A percentile compares a stretch with the other conserved stretches of the same genome.
Evolutionary conservation across 2,113 vertebrate genomes (phyloP).

Genomic region (Upupa epops): DNA sequence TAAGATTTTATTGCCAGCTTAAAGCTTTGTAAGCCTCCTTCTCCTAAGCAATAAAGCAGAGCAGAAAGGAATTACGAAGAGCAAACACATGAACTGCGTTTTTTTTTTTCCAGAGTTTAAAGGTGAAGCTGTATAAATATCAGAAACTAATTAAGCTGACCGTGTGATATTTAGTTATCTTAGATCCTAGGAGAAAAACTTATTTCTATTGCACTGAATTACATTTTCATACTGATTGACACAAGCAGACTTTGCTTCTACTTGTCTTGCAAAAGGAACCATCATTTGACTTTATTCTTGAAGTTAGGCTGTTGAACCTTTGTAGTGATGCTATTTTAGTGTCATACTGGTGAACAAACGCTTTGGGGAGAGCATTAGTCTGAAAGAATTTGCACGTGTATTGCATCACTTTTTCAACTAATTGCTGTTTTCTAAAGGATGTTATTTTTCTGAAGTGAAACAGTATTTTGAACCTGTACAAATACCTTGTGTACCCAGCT

Average conservation of each 20-base stretch:
- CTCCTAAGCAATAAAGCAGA: neutral
- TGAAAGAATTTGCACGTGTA: slow-evolving; percentile 3
- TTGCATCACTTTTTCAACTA: neutral
- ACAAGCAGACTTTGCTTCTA: slow-evolving; percentile 52
- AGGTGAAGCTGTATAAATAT: slow-evolving; percentile 71
- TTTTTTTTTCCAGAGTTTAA: slow-evolving; percentile 51
- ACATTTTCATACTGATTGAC: slow-evolving; percentile 75
- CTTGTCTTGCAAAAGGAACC: slow-evolving; percentile 27
- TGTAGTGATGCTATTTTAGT: slow-evolving; percentile 41
- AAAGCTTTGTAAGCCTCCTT: neutral
- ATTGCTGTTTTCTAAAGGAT: neutral
- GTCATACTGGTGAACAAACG: slow-evolving; percentile 49
- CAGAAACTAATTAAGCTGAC: slow-evolving; percentile 74
- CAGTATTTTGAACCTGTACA: neutral
- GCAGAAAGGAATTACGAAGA: slow-evolving; percentile 30
- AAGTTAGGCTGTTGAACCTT: neutral
- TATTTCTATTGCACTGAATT: slow-evolving; percentile 71
- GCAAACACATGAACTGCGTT: slow-evolving; percentile 44
- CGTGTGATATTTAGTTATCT: slow-evolving; percentile 72
- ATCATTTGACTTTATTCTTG: neutral
- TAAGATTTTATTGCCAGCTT: neutral
- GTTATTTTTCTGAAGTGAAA: neutral
- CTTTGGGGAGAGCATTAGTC: neutral
- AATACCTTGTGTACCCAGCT: neutral
- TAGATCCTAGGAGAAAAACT: slow-evolving; percentile 58